A percentile compares a stretch with the other conserved stretches of the same genome.
phyloP scores from a whole-genome alignment of 2,888 invertebrate genomes.

The Pelosia muscerda region DNA sequence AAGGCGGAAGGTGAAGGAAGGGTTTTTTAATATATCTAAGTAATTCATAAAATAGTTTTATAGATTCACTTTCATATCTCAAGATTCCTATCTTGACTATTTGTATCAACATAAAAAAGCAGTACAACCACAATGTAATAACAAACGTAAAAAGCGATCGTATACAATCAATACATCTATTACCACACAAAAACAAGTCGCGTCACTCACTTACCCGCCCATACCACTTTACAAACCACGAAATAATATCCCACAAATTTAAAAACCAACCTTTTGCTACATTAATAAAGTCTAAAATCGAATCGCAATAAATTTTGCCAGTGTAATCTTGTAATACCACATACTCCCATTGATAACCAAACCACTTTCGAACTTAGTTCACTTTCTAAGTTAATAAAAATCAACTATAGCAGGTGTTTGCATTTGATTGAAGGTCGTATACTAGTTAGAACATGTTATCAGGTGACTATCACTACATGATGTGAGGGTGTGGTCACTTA shows the following conservation, averaged over 20 bases:
- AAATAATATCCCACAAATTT: slow-evolving; percentile 28
- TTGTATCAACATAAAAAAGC: neutral
- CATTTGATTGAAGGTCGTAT: slow-evolving; percentile 37
- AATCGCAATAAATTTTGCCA: slow-evolving; percentile 23
- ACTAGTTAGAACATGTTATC: slow-evolving; percentile 17
- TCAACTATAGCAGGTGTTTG: slow-evolving; percentile 44
- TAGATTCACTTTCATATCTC: slow-evolving; percentile 6
- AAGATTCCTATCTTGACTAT: neutral
- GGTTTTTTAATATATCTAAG: neutral
- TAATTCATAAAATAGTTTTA: neutral
- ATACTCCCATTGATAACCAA: slow-evolving; percentile 57
- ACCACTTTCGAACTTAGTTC: slow-evolving; percentile 59
- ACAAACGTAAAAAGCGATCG: neutral
- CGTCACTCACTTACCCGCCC: slow-evolving; percentile 33
- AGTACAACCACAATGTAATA: slow-evolving; percentile 5
- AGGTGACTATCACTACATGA: neutral
- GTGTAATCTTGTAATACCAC: slow-evolving; percentile 36
- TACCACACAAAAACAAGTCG: slow-evolving; percentile 49
- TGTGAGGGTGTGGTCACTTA: neutral
- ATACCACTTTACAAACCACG: slow-evolving; percentile 48
- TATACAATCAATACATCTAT: slow-evolving; percentile 35
- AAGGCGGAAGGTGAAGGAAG: too few relatives aligned
- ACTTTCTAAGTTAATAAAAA: slow-evolving; percentile 63
- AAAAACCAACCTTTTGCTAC: slow-evolving; percentile 19
- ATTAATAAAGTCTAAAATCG: slow-evolving; percentile 29